These are phyloP conservation scores for Opisthocomus hoazin DNA, from an alignment of 2,113 vertebrate species.

Conservation along the genomic window DNA sequence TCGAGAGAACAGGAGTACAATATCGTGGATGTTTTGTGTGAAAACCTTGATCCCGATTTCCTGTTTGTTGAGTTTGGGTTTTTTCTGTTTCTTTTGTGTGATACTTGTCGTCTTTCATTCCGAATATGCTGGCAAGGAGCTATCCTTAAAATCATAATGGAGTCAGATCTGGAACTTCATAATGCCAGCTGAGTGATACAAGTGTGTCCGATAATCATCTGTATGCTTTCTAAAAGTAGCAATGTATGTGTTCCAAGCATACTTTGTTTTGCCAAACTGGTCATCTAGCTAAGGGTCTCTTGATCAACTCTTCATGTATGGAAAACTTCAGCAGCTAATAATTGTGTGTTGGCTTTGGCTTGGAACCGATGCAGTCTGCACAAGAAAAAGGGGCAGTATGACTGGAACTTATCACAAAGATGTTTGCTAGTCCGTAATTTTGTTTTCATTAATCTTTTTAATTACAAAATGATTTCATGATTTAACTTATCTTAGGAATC, in stretches of 20 bases:
- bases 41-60: not conserved
- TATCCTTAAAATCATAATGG: not conserved
- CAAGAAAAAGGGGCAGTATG: not conserved
- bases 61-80: not conserved
- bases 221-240: not conserved
- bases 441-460: not conserved
- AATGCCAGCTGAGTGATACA: not conserved
- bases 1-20: not conserved
- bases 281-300: not conserved
- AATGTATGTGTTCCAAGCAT: not conserved
- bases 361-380: not conserved
- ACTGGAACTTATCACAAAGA: not conserved
- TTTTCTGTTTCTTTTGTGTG: not conserved
- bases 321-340: not conserved
- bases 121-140: not conserved
- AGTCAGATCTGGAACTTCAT: not conserved
- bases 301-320: not conserved
- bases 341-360: not conserved
- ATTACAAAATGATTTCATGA: too few species aligned
- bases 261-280: not conserved
- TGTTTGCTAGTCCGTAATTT: fast-evolving
- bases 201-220: not conserved
- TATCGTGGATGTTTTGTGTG: not conserved
- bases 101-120: not conserved
- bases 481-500: too few species aligned